Evolutionary conservation across 2,113 vertebrate genomes (phyloP), one percentile per base, ranked within the genome.

Genomic region (Pituophis catenifer): DNA sequence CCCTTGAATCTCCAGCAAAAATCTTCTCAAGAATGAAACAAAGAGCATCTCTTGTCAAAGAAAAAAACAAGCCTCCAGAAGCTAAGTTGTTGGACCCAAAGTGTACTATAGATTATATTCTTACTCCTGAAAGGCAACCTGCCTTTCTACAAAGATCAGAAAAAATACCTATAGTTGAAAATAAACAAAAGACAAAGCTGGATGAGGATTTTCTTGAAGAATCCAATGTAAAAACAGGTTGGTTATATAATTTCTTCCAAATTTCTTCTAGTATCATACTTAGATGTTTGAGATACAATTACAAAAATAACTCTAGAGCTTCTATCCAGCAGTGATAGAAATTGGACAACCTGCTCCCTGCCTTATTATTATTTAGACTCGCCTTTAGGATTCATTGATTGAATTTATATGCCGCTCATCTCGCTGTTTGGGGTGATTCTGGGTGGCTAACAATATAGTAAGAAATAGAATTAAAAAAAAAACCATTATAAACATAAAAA

Each of bases 11-110:
- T 0, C 97, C 96, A 38, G 94, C 70, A 75, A 97, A 96, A 65
- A 6, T 95, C 17, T 97, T 97, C 90, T 94, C 94, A 88, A 91
- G 70, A 90, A 94, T 95, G 96, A 96, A 97, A 89, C 33, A 44
- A 4, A 11, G 1, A 70, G 48, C 91, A 4, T 3, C 2, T 52
- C 91, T 48, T 90, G 81, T 24, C 33, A 21, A 6, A 11, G n/a
- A 7, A n/a, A 4, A n/a, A 11, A 0, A 1, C 0, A 44, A 0
- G 48, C 50, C 2, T 55, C 6, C 44, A 5, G 85, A 58, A 0
- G 86, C 8, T 0, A 29, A 4, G 33, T 29, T 21, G 0, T n/a
- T 54, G 0, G 48, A 4, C 17, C 1, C 53, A 3, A 21, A 38
- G 75, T 29, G 0, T 23, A 0, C 0, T 13, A 0, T 0, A 0